Conservation (phyloP, 2,797 vertebrate genomes). For the Graptemys geographica region DNA sequence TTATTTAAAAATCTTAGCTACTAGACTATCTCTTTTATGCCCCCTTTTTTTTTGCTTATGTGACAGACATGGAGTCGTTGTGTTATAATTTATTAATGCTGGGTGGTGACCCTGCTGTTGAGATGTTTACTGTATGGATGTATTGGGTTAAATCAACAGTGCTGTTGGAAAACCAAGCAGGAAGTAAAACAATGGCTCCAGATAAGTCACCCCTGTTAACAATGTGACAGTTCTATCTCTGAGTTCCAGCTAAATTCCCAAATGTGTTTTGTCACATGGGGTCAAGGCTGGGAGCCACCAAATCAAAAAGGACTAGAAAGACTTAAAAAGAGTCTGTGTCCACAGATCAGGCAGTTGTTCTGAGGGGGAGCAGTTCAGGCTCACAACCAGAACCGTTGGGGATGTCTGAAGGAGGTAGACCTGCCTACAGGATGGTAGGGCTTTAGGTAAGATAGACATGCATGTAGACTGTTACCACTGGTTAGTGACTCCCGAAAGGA, state of each 20-base stretch:
- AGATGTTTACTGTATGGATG: rapidly evolving
- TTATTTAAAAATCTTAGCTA: not conserved
- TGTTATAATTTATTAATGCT: not conserved
- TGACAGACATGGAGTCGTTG: not conserved
- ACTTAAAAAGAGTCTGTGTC: rapidly evolving
- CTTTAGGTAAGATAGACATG: rapidly evolving
- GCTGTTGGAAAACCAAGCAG: not conserved
- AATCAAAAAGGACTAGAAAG: rapidly evolving
- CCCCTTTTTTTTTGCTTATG: rapidly evolving
- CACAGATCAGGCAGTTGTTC: rapidly evolving
- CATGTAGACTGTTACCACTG: not conserved
- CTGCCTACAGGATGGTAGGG: not conserved
- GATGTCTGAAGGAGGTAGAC: not conserved
- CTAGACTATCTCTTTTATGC: not conserved
- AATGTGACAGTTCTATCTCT: not conserved
- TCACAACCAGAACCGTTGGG: not conserved
- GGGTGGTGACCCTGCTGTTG: rapidly evolving
- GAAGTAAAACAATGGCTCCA: not conserved
- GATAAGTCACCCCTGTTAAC: not conserved
- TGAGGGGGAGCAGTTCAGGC: too few species aligned
- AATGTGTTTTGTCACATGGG: rapidly evolving
- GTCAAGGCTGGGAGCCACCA: not conserved
- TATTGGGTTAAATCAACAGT: not conserved
- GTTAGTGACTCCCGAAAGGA: not conserved
- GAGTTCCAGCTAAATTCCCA: not conserved